Evolutionary conservation across 1,140 invertebrate genomes (phyloP), one percentile per base, ranked within the genome.

Genomic region (Holcopasites calliopsidis): DNA sequence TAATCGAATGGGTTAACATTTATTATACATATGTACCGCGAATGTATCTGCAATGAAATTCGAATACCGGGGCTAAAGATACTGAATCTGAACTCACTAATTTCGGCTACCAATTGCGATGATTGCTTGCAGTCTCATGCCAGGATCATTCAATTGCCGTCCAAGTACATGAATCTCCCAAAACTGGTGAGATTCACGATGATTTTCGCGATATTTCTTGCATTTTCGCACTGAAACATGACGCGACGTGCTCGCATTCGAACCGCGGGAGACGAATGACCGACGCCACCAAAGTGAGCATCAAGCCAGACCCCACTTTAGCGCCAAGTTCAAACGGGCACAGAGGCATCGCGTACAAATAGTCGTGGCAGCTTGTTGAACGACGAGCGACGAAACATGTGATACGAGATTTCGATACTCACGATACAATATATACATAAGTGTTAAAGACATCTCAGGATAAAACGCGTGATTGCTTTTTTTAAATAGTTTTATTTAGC

Each of bases 401-500:
- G 71, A 73, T 65, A 73, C 31, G 1, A 35, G 21, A 64, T 52
- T 26, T 55, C 61, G 47, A 66, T 42, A 52, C 33, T 72, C 44
- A 35, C 33, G 69, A 40, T 38, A n/a, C n/a, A n/a, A n/a, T n/a
- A n/a, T 28, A 42, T 35, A 31, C 55, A 47, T 65, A 73, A 65
- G n/a, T 65, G 38, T 73, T 66, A 44, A 65, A 73, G 38, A 8
- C 50, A 54, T 73, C 71, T 73, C 61, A 65, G 60, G 71, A 66
- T 66, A 73, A 66, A 16, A 16, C 60, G 38, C 50, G 58, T 28
- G 50, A 73, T 35, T 66, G 21, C 10, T 52, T 64, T 42, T n/a
- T n/a, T n/a, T n/a, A n/a, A n/a, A n/a, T n/a, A n/a, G n/a, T 70
- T 73, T 21, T 55, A 40, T 33, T 44, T n/a, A 7, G 47, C 21